phyloP scores from a whole-genome alignment of 2,797 vertebrate species.

The Halcyon leucocephala region DNA sequence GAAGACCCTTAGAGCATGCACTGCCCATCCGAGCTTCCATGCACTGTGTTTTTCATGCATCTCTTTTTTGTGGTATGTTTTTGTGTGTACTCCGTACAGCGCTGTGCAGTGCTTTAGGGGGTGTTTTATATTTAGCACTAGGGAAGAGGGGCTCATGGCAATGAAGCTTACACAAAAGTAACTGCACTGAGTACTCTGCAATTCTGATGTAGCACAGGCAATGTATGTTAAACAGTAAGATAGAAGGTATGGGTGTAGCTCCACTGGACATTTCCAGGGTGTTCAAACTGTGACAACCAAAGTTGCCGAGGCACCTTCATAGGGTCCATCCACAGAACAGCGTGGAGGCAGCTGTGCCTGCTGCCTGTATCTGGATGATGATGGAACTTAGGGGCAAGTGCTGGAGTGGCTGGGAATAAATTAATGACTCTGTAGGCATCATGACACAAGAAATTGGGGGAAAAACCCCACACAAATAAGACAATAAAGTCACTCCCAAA shows the following conservation, averaged over 20 bases:
- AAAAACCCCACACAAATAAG: not conserved
- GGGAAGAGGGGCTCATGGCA: not conserved
- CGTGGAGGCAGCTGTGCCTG: not conserved
- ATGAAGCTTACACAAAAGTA: not conserved
- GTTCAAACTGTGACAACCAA: not conserved
- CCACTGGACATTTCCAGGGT: not conserved
- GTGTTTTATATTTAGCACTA: not conserved
- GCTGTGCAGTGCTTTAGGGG: not conserved
- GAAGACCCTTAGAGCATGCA: not conserved
- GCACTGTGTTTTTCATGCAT: not conserved
- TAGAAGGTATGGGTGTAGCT: too few relatives aligned
- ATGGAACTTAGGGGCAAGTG: too few relatives aligned
- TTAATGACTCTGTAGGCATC: not conserved
- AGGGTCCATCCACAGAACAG: too few relatives aligned
- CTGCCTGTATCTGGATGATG: not conserved
- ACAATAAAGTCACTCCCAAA: not conserved
- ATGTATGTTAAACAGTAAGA: not conserved
- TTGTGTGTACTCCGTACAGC: not conserved
- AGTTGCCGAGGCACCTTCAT: not conserved
- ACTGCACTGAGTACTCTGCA: not conserved
- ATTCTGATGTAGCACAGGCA: too few relatives aligned
- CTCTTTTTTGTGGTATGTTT: not conserved
- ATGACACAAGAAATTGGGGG: not conserved
- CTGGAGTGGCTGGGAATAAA: not conserved
- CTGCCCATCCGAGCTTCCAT: accelerated